Percentiles rank a stretch among this genome's conserved stretches.
Conservation (phyloP, 2,113 vertebrate genomes). For the Corapipo altera region DNA sequence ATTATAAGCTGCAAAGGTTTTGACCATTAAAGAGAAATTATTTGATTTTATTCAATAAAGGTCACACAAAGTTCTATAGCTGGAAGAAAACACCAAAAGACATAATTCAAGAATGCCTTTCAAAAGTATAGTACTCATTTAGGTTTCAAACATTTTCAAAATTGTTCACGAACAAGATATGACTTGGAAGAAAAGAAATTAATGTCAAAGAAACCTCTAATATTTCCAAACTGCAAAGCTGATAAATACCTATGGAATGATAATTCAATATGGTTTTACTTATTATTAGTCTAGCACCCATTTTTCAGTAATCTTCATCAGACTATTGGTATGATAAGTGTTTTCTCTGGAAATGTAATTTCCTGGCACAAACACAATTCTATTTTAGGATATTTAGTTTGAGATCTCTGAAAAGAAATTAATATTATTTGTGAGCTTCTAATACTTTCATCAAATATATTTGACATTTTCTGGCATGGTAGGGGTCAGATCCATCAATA, state of each 20-base stretch:
- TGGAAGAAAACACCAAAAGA: background rate
- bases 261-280: slow-evolving; percentile 66
- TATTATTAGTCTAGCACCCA: slow-evolving; percentile 64
- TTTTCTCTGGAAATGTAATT: slow-evolving; percentile 65
- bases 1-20: background rate
- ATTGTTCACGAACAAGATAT: slow-evolving; percentile 45
- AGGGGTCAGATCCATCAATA: slow-evolving; percentile 1
- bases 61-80: background rate
- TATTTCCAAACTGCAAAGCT: slow-evolving; percentile 59
- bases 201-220: slow-evolving; percentile 57
- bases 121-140: background rate
- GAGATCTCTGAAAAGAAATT: slow-evolving; percentile 61
- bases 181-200: slow-evolving; percentile 46
- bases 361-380: slow-evolving; percentile 65
- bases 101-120: background rate
- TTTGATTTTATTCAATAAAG: background rate
- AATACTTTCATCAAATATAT: slow-evolving; percentile 42
- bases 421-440: slow-evolving; percentile 64
- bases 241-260: slow-evolving; percentile 62
- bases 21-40: background rate
- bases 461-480: slow-evolving; percentile 30
- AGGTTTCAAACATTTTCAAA: slow-evolving; percentile 55
- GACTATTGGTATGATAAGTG: slow-evolving; percentile 69
- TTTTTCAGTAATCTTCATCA: slow-evolving; percentile 71
- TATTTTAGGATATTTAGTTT: slow-evolving; percentile 70